phyloP scores from a whole-genome alignment of 1,140 invertebrate genomes.

The Agrilus planipennis region DNA sequence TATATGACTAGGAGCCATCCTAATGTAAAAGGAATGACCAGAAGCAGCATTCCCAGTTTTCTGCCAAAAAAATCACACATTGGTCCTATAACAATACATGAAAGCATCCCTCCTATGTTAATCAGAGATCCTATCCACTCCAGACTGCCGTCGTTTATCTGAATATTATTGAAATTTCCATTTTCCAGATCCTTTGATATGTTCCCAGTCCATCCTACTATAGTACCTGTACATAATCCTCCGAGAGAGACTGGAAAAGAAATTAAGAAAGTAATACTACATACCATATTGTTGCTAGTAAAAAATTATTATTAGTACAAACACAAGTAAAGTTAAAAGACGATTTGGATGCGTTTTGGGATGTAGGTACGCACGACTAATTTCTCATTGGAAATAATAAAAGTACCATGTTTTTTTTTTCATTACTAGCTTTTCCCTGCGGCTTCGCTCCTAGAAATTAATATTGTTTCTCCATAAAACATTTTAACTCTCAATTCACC shows the following conservation, averaged over 20 bases:
- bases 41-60: constrained; percentile 49
- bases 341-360: too few relatives aligned
- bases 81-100: constrained; percentile 44
- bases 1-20: constrained; percentile 58
- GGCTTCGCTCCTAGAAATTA: too few relatives aligned
- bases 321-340: too few relatives aligned
- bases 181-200: constrained; percentile 39
- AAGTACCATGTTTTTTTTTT: too few relatives aligned
- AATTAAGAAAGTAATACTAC: too few relatives aligned
- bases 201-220: constrained; percentile 49
- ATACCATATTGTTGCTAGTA: too few relatives aligned
- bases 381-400: too few relatives aligned
- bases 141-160: constrained; percentile 16
- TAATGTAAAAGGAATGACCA: constrained; percentile 49
- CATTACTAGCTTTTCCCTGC: too few relatives aligned
- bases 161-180: constrained; percentile 24
- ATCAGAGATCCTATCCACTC: constrained; percentile 39
- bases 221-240: constrained; percentile 45
- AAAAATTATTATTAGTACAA: too few relatives aligned
- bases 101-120: constrained; percentile 50
- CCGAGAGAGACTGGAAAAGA: constrained; percentile 41
- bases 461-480: too few relatives aligned
- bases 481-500: too few relatives aligned
- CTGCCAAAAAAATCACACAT: constrained; percentile 56
- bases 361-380: too few relatives aligned